A percentile compares a stretch with the other conserved stretches of the same genome.
Conservation (phyloP, 1,140 invertebrate species). For the Philotrypesis tridentata region DNA sequence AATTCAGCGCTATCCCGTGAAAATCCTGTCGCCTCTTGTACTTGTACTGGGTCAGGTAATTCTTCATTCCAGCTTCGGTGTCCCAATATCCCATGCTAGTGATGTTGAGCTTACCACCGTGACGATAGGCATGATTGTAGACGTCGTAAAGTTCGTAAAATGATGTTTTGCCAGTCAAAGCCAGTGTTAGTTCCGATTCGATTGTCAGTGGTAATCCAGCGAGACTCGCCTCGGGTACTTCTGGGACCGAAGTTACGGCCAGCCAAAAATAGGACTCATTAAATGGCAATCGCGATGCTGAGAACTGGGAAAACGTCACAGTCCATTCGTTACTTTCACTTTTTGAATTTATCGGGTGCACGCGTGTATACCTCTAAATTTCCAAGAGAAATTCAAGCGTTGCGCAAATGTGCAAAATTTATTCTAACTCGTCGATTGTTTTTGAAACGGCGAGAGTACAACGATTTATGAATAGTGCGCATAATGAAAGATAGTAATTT, state of each 20-base stretch:
- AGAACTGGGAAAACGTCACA: not conserved
- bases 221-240: constrained; percentile 48
- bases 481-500: no score
- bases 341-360: not conserved
- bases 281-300: constrained; percentile 34
- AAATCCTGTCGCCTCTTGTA: constrained; percentile 73
- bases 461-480: not conserved
- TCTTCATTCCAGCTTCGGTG: constrained; percentile 59
- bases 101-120: constrained; percentile 72
- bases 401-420: not conserved
- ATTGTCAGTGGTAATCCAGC: constrained; percentile 56
- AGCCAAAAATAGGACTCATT: constrained; percentile 65
- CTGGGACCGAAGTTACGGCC: constrained; percentile 44
- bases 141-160: constrained; percentile 59
- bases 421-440: no score
- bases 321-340: not conserved
- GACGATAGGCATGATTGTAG: constrained; percentile 72
- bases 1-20: constrained; percentile 71
- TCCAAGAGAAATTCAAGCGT: not conserved
- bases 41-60: constrained; percentile 64
- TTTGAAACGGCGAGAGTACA: not conserved
- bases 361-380: not conserved
- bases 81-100: constrained; percentile 72
- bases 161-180: constrained; percentile 31
- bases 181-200: constrained; percentile 59